These are phyloP conservation scores for Torymus tubicola DNA, from an alignment of 2,888 invertebrate species.

Conservation along the genomic window DNA sequence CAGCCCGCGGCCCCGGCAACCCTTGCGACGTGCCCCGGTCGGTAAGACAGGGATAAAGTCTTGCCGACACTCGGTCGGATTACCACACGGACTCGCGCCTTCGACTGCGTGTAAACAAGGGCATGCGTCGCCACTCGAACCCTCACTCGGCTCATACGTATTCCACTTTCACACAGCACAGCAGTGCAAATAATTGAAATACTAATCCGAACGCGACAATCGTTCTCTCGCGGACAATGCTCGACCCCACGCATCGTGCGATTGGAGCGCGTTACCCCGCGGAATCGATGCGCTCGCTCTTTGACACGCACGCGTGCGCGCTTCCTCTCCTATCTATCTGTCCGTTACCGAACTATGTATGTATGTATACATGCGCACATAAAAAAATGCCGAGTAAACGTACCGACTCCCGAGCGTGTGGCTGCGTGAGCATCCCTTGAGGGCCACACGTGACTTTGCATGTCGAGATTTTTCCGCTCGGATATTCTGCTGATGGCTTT, in stretches of 20 bases:
- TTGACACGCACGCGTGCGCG: too few relatives aligned
- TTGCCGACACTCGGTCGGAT: conserved; percentile 67
- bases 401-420: too few relatives aligned
- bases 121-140: conserved; percentile 70
- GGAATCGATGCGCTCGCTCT: conserved; percentile 41
- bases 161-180: conserved; percentile 57
- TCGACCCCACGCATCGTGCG: not conserved
- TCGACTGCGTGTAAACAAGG: conserved; percentile 68
- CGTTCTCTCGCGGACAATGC: not conserved
- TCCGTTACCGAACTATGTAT: too few relatives aligned
- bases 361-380: too few relatives aligned
- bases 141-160: not conserved
- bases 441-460: conserved; percentile 73
- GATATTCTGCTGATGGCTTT: not conserved
- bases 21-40: conserved; percentile 27
- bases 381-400: too few relatives aligned
- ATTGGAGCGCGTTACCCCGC: conserved; percentile 42
- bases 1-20: not conserved
- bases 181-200: conserved; percentile 76
- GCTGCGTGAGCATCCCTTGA: conserved; percentile 58
- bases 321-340: too few relatives aligned
- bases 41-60: conserved; percentile 67
- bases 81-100: conserved; percentile 53
- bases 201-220: conserved; percentile 69
- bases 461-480: conserved; percentile 53